A percentile compares a stretch with the other conserved stretches of the same genome.
Evolutionary conservation across 2,797 vertebrate species (phyloP).

Genomic region (Schizothorax lantsangensis): DNA sequence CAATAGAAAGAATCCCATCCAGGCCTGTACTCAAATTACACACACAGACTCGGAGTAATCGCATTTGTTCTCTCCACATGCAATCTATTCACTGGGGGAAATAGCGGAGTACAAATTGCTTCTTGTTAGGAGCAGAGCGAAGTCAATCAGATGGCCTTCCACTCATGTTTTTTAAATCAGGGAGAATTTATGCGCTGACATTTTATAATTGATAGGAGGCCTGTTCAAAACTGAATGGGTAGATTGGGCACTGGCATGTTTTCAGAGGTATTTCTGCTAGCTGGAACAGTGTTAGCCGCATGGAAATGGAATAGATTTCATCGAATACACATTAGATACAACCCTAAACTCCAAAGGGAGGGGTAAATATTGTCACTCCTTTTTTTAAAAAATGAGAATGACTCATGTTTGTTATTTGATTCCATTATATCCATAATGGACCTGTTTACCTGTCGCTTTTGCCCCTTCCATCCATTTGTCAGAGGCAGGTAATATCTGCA

Average conservation of each 20-base stretch:
- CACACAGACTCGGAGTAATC: conserved; percentile 17
- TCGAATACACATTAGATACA: conserved; percentile 54
- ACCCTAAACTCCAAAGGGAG: conserved; percentile 40
- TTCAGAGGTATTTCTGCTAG: not conserved
- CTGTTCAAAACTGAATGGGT: conserved; percentile 30
- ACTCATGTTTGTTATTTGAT: conserved; percentile 77
- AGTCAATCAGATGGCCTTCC: conserved; percentile 51
- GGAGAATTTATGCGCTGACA: conserved; percentile 58
- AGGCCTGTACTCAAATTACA: conserved; percentile 28
- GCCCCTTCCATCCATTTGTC: conserved; percentile 39
- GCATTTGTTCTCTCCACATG: conserved; percentile 34
- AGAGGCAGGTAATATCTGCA: conserved; percentile 38
- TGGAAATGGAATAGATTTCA: conserved; percentile 35
- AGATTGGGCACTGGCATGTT: conserved; percentile 22
- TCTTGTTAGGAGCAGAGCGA: conserved; percentile 51
- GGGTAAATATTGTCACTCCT: conserved; percentile 18
- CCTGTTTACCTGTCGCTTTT: conserved; percentile 49
- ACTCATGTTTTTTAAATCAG: conserved; percentile 58
- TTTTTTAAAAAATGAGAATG: conserved; percentile 66
- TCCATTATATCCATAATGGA: conserved; percentile 71
- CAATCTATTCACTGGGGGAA: conserved; percentile 38
- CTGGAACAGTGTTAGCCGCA: not conserved
- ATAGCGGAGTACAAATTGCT: conserved; percentile 49
- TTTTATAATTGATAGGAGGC: conserved; percentile 56
- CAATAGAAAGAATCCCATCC: conserved; percentile 9